A percentile compares a stretch with the other conserved stretches of the same genome.
Evolutionary conservation across 2,113 vertebrate species (phyloP).

Genomic region (cat (Felis catus)): DNA sequence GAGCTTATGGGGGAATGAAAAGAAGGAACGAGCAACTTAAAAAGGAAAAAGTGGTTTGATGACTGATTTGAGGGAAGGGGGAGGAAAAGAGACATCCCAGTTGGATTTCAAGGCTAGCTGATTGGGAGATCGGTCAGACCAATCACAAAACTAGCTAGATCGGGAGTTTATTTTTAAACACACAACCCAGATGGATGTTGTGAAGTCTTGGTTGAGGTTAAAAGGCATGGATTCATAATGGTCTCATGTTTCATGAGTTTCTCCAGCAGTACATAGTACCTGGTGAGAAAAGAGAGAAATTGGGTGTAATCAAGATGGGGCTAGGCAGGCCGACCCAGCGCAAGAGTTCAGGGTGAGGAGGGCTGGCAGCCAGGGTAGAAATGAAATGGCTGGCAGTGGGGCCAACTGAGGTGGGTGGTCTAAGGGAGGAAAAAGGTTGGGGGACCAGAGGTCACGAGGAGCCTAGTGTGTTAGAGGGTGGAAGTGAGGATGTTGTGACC

Average conservation of each 20-base stretch:
- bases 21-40: background rate
- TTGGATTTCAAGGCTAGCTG: background rate
- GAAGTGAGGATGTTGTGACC: background rate
- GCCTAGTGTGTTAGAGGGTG: background rate
- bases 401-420: background rate
- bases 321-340: background rate
- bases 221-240: background rate
- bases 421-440: background rate
- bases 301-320: background rate
- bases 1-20: background rate
- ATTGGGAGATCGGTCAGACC: background rate
- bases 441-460: background rate
- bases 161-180: conserved; percentile 12
- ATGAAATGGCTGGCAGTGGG: background rate
- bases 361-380: background rate
- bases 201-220: background rate
- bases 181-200: background rate
- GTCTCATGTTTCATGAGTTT: background rate
- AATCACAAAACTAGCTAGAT: background rate
- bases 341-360: background rate
- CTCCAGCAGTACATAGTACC: background rate
- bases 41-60: background rate
- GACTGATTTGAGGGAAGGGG: background rate
- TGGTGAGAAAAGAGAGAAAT: background rate
- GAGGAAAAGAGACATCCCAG: conserved; percentile 6